Evolutionary conservation across 2,888 invertebrate species (phyloP), one percentile per base, ranked within the genome.

Genomic region (Odontothrips loti): DNA sequence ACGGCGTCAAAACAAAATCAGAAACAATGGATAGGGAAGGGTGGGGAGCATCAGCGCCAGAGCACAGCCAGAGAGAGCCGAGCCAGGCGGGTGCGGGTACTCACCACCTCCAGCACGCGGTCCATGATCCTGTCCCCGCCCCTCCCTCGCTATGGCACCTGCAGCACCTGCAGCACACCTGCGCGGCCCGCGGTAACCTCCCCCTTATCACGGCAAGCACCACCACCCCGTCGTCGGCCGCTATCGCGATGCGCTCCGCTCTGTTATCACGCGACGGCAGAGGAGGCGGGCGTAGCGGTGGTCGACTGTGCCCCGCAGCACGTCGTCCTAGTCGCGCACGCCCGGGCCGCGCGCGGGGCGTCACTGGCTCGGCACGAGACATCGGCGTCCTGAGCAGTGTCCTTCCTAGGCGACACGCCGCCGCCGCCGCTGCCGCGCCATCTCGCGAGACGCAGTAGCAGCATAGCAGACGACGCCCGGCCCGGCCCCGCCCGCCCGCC

Each of bases 41-140:
- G 34, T 6, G 34, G n/a, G n/a, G n/a, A n/a, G n/a, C n/a, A n/a
- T n/a, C n/a, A n/a, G n/a, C n/a, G n/a, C n/a, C n/a, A n/a, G n/a
- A n/a, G n/a, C n/a, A n/a, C n/a, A n/a, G n/a, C n/a, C n/a, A n/a
- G n/a, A n/a, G n/a, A n/a, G n/a, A n/a, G n/a, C n/a, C n/a, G n/a
- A n/a, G n/a, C n/a, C n/a, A n/a, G 58, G 58, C 12, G 58, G 6
- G 51, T 1, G 51, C 20, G 51, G 11, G 27, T 75, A 75, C 68
- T 75, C 68, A 75, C 68, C 68, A 75, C 68, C 68, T 75, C 68
- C 23, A 75, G 68, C 68, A 75, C 27, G 68, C 68, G 68, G 68
- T 75, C 68, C 68, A 75, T 75, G 68, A 23, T 27, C 12, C 23
- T 23, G 27, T 1, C 68, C 10, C 12, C 23, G 68, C 9, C 0